Base-by-base conservation (phyloP, 1,140 invertebrate genomes). In the Cydia splendana region DNA sequence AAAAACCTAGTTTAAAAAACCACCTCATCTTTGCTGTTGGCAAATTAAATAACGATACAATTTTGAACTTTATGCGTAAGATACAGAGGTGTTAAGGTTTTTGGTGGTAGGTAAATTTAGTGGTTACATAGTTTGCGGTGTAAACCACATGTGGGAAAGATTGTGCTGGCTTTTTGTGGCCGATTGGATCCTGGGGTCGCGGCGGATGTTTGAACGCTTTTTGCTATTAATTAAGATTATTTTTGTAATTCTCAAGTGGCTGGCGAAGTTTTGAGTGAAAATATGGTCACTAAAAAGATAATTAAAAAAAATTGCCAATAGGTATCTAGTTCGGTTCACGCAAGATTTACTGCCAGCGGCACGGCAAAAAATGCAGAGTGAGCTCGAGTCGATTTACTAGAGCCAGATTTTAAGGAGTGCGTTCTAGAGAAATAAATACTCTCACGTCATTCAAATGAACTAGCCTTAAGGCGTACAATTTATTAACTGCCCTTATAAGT, bases 61-160 rank as follows among this genome's bases (percentile, higher is more conserved):
- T 28, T 34, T 65, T 34, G 74, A 34, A 6, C 69, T 13, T 51
- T 80, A 75, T 85, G 5, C 76, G 74, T 79, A 34, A 79, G 86
- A 80, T 79, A 0, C 81, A 84, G 20, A n/a, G 28, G 30, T 10
- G 9, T 13, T 42, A 42, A 34, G 13, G 20, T 51, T 15, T 13
- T 57, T 69, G 53, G 75, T 75, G 65, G 65, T 7, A 65, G 24
- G 1, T 65, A 79, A 42, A 30, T 48, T 0, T 79, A 81, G 76
- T 9, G 18, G 57, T 20, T 10, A 62, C 20, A 62, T 62, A 62
- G 57, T 62, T 62, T 62, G 57, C 57, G 57, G 57, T 73, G 87
- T 79, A 9, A 86, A 87, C 90, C 89, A 89, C 85, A 92, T 90
- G 89, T 90, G 88, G 87, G 87, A 88, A 89, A 87, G 84, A 88